Evolutionary conservation across 2,888 invertebrate genomes (phyloP).

Genomic region (Temnothorax unifasciatus): DNA sequence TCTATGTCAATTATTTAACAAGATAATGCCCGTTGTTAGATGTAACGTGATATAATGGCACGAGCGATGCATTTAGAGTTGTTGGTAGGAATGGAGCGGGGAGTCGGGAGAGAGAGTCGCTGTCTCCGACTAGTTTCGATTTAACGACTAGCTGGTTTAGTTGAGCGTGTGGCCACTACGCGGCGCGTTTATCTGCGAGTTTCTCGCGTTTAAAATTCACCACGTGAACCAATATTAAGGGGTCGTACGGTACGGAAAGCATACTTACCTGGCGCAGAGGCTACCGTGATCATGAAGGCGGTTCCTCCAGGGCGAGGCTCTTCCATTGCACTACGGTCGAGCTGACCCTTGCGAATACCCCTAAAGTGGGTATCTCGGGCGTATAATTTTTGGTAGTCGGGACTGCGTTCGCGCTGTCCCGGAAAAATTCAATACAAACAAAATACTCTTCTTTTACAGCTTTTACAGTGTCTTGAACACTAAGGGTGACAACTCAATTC

Average conservation of each 20-base stretch:
- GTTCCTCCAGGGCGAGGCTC: constrained; percentile 87
- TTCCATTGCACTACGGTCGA: constrained; percentile 88
- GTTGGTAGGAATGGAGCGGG: background rate
- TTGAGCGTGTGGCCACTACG: constrained; percentile 26
- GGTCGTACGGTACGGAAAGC: constrained; percentile 71
- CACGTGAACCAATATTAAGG: constrained; percentile 47
- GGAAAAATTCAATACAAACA: constrained; percentile 74
- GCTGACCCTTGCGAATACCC: constrained; percentile 88
- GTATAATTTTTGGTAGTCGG: constrained; percentile 85
- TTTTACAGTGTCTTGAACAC: too few relatives aligned
- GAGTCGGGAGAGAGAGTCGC: background rate
- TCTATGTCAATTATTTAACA: background rate
- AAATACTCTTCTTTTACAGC: background rate
- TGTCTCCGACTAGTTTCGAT: constrained; percentile 33
- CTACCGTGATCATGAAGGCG: constrained; percentile 87
- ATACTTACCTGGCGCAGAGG: constrained; percentile 88
- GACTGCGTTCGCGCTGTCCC: constrained; percentile 85
- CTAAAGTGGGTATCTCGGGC: constrained; percentile 87
- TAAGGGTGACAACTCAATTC: too few relatives aligned
- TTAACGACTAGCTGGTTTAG: constrained; percentile 37
- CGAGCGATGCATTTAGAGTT: background rate
- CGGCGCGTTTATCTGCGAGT: background rate
- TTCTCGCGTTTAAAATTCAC: constrained; percentile 62
- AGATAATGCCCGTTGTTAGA: background rate
- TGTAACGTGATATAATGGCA: background rate